A percentile compares a stretch with the other conserved stretches of the same genome.
phyloP scores from a whole-genome alignment of 2,113 vertebrate species.

The Plecotus auritus region DNA sequence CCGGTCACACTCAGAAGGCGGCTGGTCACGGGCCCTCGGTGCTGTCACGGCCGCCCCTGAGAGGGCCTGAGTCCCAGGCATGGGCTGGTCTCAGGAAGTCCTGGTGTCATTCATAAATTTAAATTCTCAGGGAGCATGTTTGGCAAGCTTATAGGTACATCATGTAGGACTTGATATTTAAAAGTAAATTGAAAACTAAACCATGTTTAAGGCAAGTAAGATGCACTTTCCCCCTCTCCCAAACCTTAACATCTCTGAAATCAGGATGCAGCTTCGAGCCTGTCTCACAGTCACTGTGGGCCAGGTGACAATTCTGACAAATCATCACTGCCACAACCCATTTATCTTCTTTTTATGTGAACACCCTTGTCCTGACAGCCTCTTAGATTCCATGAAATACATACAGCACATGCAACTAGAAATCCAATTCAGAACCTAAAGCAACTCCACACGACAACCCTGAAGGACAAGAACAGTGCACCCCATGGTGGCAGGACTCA shows the following conservation, averaged over 20 bases:
- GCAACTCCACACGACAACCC: neutral
- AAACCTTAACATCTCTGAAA: neutral
- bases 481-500: fast-evolving
- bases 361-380: neutral
- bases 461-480: neutral
- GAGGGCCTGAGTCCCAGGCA: too few relatives aligned
- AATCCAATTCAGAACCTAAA: neutral
- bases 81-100: too few relatives aligned
- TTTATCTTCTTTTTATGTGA: neutral
- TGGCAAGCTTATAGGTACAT: too few relatives aligned
- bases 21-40: too few relatives aligned
- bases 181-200: neutral
- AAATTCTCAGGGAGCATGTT: too few relatives aligned
- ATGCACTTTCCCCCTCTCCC: too few relatives aligned
- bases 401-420: fast-evolving
- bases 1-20: too few relatives aligned
- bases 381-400: too few relatives aligned
- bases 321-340: fast-evolving
- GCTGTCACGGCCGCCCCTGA: too few relatives aligned
- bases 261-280: fast-evolving
- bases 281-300: neutral
- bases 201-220: neutral
- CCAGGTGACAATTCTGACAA: neutral
- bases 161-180: too few relatives aligned
- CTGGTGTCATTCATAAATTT: too few relatives aligned